Evolutionary conservation across 2,797 vertebrate genomes (phyloP), one percentile per base, ranked within the genome.

Genomic region (Coreius guichenoti): DNA sequence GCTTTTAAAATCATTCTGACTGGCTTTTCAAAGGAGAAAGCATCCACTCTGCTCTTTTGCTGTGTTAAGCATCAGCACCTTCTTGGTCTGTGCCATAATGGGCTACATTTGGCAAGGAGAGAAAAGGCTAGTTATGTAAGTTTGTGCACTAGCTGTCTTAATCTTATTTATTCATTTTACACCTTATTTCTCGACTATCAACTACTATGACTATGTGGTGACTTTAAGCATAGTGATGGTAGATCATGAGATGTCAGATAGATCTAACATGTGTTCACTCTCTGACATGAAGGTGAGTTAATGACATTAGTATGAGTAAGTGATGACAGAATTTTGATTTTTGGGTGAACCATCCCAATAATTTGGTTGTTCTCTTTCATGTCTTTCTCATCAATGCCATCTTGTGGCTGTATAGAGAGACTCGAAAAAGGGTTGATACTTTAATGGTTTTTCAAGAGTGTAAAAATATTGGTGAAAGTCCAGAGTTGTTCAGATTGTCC

Each of bases 321-420:
- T 65, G 26, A 65, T 8, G 26, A 65, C 26, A 29, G 26, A 8
- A 63, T 63, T 29, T 63, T 7, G 2, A 29, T 63, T 63, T 63
- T 14, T 14, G 6, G 14, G 5, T 65, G 26, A 65, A 65, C 61
- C 17, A 31, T 31, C 16, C 2, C 61, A 31, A 16, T 31, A 31
- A 45, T 82, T 56, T 70, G 2, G 16, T 33, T 8, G 5, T 12
- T 54, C 29, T 56, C 9, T 70, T 17, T 83, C 14, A 51, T 65
- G 1, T 14, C 70, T 74, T 76, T 83, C 45, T 21, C 58, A 39
- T 83, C 16, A 76, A 58, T 67, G 72, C 72, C 81, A 75, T 83
- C 81, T 67, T 5, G 16, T 75, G 81, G 45, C 31, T 75, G 5
- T 74, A 49, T 33, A 45, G 3, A 65, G 45, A 74, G 21, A 61